Evolutionary conservation across 2,797 vertebrate species (phyloP), one percentile per base, ranked within the genome.

Genomic region (Neostethus bicornis): DNA sequence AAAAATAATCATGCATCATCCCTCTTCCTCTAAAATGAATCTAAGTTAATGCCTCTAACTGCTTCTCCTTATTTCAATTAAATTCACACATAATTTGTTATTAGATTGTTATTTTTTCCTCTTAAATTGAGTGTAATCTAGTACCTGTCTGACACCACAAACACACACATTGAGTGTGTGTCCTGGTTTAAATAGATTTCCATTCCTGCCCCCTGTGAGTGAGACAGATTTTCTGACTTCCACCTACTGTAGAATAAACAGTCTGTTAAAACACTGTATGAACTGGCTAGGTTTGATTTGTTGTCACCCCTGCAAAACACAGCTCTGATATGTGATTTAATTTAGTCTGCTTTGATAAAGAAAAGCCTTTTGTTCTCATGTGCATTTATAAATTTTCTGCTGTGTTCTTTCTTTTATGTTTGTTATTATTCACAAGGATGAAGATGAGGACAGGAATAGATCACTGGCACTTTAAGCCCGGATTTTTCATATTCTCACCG

Each of bases 401-500:
- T 81, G 65, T 75, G 63, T 77, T 74, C 63, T 42, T 69, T 77
- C 62, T 58, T 49, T 45, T 58, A 66, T 79, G 83, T 89, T 87
- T 89, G 70, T 79, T 73, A 71, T 87, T 85, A 73, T 89, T 77
- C 68, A 80, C 81, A 78, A 78, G 70, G 80, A 90, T 81, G 80
- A 87, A 70, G 77, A 87, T 52, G 71, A 91, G 89, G 81, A 90
- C 90, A 89, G 85, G 89, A 92, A 94, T 93, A 92, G 92, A 95
- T 93, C 93, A 92, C 93, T 96, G 94, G 92, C 92, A 92, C 96
- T 97, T 97, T 98, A 97, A 98, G 94, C 92, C 93, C 87, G 78
- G 93, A 95, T 95, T 97, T 97, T 94, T 94, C 95, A 94, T 97
- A 97, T 97, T 98, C 96, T 96, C 94, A 86, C 95, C 92, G 95